Percentiles rank a stretch among this genome's conserved stretches.
Evolutionary conservation across 2,797 vertebrate species (phyloP).

Genomic region (Hoplostethus atlanticus): DNA sequence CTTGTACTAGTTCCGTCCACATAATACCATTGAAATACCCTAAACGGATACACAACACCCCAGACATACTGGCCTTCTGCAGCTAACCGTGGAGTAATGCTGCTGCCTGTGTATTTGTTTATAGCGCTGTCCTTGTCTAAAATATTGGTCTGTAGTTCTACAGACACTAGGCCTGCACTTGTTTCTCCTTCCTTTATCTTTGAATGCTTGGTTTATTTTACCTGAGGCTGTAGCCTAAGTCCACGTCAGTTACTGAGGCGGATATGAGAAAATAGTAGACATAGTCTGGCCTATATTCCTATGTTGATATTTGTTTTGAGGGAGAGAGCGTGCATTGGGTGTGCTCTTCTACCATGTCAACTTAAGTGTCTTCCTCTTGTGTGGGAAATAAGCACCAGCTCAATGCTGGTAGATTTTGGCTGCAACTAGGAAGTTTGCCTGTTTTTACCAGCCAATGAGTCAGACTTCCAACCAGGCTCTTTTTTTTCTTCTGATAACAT

Average conservation of each 20-base stretch:
- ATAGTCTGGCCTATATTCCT: constrained; percentile 55
- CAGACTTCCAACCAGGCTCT: constrained; percentile 48
- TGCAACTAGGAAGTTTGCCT: constrained; percentile 40
- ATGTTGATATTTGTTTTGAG: constrained; percentile 77
- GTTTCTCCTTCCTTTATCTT: constrained; percentile 30
- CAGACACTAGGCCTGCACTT: constrained; percentile 14
- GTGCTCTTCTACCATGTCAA: constrained; percentile 55
- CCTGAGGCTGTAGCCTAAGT: constrained; percentile 53
- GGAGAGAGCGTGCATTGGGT: constrained; percentile 54
- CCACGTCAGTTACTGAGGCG: constrained; percentile 53
- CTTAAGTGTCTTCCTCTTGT: constrained; percentile 38
- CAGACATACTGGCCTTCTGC: neutral
- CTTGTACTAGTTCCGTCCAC: neutral
- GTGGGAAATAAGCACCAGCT: constrained; percentile 46
- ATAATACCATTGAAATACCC: neutral
- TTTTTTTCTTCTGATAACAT: neutral
- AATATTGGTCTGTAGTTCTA: neutral
- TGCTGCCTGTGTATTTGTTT: constrained; percentile 5
- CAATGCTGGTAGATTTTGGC: constrained; percentile 58
- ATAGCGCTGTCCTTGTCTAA: neutral
- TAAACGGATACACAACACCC: neutral
- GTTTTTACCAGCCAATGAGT: constrained; percentile 32
- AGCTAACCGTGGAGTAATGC: neutral
- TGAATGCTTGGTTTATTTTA: constrained; percentile 58
- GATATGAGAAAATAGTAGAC: constrained; percentile 71